Evolutionary conservation across 2,888 invertebrate species (phyloP).

Genomic region (Lepidochitona cinerea): DNA sequence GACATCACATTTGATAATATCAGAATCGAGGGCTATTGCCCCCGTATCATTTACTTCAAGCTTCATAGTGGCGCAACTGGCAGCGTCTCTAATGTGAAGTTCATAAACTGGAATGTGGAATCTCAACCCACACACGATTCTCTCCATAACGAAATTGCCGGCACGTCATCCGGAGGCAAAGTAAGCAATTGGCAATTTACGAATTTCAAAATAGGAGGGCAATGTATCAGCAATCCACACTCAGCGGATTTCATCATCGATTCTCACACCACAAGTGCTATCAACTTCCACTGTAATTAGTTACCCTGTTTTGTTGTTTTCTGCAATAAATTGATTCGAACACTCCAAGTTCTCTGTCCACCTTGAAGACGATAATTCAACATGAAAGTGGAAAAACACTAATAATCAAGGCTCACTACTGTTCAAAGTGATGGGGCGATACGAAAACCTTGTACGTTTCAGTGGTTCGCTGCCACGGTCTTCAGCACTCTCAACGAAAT

Average conservation of each 20-base stretch:
- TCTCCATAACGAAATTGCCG: slow-evolving; percentile 13
- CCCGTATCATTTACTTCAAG: slow-evolving; percentile 15
- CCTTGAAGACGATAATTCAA: no score
- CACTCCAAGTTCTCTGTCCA: no score
- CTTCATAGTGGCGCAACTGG: not conserved
- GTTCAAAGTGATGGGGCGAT: no score
- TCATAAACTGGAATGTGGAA: slow-evolving; percentile 13
- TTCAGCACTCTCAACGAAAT: no score
- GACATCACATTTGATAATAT: slow-evolving; percentile 8
- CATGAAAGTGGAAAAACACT: no score
- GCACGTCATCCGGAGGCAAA: not conserved
- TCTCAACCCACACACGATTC: slow-evolving; percentile 13
- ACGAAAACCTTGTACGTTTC: no score
- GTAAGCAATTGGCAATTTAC: slow-evolving; percentile 8
- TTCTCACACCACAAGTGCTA: slow-evolving; percentile 9
- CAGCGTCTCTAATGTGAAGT: slow-evolving; percentile 5
- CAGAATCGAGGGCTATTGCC: slow-evolving; percentile 17
- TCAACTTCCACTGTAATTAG: slow-evolving; percentile 11
- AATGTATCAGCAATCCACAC: slow-evolving; percentile 7
- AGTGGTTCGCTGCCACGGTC: no score
- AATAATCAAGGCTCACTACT: no score
- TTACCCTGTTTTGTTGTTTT: no score
- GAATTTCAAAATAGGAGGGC: slow-evolving; percentile 12
- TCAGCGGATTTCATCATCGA: slow-evolving; percentile 14
- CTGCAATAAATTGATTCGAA: no score